Percentiles rank a stretch among this genome's conserved stretches.
phyloP scores from a whole-genome alignment of 1,140 invertebrate species.

The Achroia grisella region DNA sequence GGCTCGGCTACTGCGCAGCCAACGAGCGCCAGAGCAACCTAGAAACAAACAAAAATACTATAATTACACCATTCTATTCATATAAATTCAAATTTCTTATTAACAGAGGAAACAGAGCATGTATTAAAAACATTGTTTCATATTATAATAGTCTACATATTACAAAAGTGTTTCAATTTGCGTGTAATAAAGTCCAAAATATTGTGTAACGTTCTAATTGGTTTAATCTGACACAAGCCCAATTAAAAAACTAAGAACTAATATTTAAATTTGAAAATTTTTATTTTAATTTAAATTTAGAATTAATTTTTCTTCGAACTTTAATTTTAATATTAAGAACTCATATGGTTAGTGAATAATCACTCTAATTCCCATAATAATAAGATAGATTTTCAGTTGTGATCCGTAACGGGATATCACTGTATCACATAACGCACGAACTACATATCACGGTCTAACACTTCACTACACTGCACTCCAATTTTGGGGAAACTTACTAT shows the following conservation, averaged over 20 bases:
- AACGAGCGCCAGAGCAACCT: constrained; percentile 66
- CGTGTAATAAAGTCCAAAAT: no score
- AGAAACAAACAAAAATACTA: constrained; percentile 20
- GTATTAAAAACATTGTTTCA: not conserved
- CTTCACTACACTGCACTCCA: constrained; percentile 44
- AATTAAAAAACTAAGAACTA: no score
- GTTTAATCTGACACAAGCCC: no score
- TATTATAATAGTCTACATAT: not conserved
- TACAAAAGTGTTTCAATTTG: no score
- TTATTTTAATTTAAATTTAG: no score
- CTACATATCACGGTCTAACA: not conserved
- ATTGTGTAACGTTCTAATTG: no score
- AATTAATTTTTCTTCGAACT: no score
- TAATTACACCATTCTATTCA: no score
- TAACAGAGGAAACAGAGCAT: not conserved
- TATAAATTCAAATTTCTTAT: not conserved
- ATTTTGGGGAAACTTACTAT: constrained; percentile 51
- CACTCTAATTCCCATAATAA: not conserved
- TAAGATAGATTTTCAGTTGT: not conserved
- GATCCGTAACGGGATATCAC: not conserved
- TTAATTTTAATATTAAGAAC: no score
- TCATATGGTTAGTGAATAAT: no score
- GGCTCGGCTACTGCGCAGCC: constrained; percentile 66
- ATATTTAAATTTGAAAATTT: no score
- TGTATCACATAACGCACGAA: not conserved